A percentile compares a stretch with the other conserved stretches of the same genome.
phyloP scores from a whole-genome alignment of 2,797 vertebrate genomes.

The Eupleurogrammus muticus region DNA sequence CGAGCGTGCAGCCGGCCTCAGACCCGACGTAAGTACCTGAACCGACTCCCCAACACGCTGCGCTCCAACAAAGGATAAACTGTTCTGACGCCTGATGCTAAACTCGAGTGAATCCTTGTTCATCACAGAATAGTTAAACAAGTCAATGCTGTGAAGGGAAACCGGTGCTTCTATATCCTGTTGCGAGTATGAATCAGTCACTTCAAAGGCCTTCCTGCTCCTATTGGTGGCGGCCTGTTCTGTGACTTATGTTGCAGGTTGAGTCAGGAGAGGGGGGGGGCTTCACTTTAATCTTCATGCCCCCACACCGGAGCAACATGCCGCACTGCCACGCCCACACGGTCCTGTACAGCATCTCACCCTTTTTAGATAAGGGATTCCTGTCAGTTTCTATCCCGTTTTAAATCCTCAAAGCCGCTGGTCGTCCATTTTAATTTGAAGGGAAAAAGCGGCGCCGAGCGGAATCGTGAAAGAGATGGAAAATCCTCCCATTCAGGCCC shows the following conservation, averaged over 20 bases:
- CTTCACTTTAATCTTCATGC: conserved; percentile 38
- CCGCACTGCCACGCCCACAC: conserved; percentile 9
- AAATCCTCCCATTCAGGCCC: conserved; percentile 23
- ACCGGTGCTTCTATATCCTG: conserved; percentile 34
- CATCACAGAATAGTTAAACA: conserved; percentile 36
- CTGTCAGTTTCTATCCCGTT: conserved; percentile 31
- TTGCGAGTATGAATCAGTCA: conserved; percentile 59
- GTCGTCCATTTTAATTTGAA: conserved; percentile 36
- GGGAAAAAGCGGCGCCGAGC: conserved; percentile 16
- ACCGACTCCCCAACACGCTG: conserved; percentile 22
- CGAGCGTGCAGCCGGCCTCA: conserved; percentile 89
- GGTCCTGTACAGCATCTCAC: conserved; percentile 18
- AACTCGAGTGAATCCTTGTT: conserved; percentile 40
- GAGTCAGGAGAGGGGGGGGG: conserved; percentile 15
- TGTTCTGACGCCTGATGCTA: neutral
- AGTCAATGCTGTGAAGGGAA: conserved; percentile 45
- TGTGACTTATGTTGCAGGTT: conserved; percentile 36
- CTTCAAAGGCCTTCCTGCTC: conserved; percentile 70
- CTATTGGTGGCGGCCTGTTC: conserved; percentile 33
- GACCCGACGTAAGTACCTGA: conserved; percentile 91
- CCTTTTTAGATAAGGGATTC: conserved; percentile 26
- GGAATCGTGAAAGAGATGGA: neutral
- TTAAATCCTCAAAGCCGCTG: conserved; percentile 21
- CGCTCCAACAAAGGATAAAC: conserved; percentile 17
- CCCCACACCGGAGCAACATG: conserved; percentile 13